Evolutionary conservation across 1,140 invertebrate species (phyloP).

Genomic region (Sycobia sp.): DNA sequence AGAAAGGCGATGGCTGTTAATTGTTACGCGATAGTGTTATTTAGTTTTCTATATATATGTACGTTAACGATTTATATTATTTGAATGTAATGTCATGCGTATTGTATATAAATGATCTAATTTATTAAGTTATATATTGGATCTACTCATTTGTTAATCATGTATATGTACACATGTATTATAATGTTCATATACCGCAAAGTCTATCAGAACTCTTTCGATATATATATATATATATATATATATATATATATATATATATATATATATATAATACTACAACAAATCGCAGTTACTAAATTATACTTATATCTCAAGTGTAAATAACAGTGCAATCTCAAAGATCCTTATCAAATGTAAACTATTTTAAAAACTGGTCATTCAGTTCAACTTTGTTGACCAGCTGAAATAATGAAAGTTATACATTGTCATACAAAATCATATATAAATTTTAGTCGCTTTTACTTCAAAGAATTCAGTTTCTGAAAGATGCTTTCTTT

Average conservation of each 20-base stretch:
- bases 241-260: slow-evolving; percentile 32
- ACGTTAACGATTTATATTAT: slow-evolving; percentile 25
- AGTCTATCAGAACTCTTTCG: slow-evolving; percentile 30
- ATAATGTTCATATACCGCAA: slow-evolving; percentile 24
- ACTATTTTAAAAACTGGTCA: slow-evolving; percentile 18
- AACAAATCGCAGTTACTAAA: background rate
- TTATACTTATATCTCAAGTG: slow-evolving; percentile 24
- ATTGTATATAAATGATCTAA: slow-evolving; percentile 29
- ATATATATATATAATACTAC: background rate
- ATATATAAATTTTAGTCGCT: background rate
- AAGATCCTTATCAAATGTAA: slow-evolving; percentile 21
- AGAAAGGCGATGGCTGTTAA: slow-evolving; percentile 28
- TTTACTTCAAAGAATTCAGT: background rate
- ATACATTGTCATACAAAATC: background rate
- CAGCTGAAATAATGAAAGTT: background rate
- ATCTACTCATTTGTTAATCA: slow-evolving; percentile 40
- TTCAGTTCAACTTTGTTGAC: slow-evolving; percentile 2
- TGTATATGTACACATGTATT: slow-evolving; percentile 36
- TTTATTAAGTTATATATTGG: slow-evolving; percentile 38
- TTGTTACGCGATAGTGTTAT: slow-evolving; percentile 34
- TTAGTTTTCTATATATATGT: slow-evolving; percentile 36
- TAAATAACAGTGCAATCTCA: slow-evolving; percentile 38
- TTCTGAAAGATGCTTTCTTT: background rate
- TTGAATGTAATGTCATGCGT: slow-evolving; percentile 22
- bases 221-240: slow-evolving; percentile 36